Base-by-base conservation (phyloP, 2,797 vertebrate species). In the Linurgus olivaceus region DNA sequence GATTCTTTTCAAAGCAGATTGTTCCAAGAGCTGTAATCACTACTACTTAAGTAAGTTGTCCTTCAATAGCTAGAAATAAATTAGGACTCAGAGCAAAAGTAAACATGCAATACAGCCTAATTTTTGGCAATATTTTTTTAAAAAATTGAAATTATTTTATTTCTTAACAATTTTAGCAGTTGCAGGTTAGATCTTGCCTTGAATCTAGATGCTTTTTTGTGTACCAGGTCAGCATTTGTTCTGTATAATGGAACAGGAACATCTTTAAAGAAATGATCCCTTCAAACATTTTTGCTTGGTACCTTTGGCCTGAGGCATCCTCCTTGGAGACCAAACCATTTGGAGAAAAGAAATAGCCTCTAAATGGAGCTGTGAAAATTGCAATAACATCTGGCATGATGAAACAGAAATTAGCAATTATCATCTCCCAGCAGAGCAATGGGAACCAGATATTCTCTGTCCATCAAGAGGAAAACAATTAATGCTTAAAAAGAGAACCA, bases 311-410 rank as follows among this genome's bases (percentile, higher is more conserved):
- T 86, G 61, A 87, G 70, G 35, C 50, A 81, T 72, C 33, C 65
- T 75, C 54, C 68, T 68, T 84, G 17, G 61, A 88, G 73, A 90
- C 44, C 51, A 84, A 71, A 29, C 17, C 68, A 68, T 77, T 44
- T 63, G 72, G 67, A 82, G 61, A 12, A 83, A 86, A 85, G 61
- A 94, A 89, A 52, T 23, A 74, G 15, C 52, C 62, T 78, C 35
- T 80, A 91, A 94, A 91, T 7, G 38, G 25, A 95, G 35, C 79
- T 86, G 76, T 91, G 73, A 86, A 93, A 89, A 86, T 71, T 7
- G 1, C 57, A 88, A 28, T 83, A 90, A 26, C 66, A 51, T 79
- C 66, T 87, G 67, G 40, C 74, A 82, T 0, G 2, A 38, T 62
- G 55, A 80, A 92, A 66, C n/a, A 90, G 58, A 92, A 90, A 58